A percentile compares a stretch with the other conserved stretches of the same genome.
These are phyloP conservation scores for Sebastes cheni DNA, from an alignment of 2,797 vertebrate genomes.

Conservation along the genomic window DNA sequence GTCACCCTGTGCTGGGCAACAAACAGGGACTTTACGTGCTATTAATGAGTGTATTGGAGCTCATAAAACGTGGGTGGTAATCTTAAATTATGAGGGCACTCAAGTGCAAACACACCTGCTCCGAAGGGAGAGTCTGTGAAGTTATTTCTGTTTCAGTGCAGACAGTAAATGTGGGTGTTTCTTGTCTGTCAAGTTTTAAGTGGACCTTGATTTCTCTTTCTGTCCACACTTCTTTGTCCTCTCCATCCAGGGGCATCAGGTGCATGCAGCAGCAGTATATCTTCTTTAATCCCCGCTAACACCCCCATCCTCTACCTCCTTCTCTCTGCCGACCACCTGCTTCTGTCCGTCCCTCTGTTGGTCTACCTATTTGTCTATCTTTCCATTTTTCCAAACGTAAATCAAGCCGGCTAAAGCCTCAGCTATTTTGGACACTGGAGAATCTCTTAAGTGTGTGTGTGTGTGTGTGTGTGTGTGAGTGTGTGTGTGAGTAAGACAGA, in stretches of 20 bases:
- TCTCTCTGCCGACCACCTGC: conserved; percentile 60
- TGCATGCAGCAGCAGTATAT: conserved; percentile 1
- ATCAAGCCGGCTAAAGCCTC: conserved; percentile 51
- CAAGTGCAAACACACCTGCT: conserved; percentile 14
- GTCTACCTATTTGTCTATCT: conserved; percentile 39
- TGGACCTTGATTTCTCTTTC: not conserved
- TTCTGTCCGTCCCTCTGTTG: conserved; percentile 28
- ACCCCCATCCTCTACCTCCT: not conserved
- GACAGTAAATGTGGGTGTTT: conserved; percentile 2
- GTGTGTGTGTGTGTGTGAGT: not conserved
- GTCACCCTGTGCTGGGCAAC: not conserved
- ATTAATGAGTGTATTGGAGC: not conserved
- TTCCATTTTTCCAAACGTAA: conserved; percentile 66
- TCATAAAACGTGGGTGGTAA: conserved; percentile 11
- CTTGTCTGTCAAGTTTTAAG: conserved; percentile 5
- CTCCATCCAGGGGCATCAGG: conserved; percentile 11
- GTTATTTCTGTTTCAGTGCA: not conserved
- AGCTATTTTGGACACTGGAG: conserved; percentile 70
- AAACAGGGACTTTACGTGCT: conserved; percentile 8
- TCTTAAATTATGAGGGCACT: not conserved
- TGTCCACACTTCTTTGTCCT: not conserved
- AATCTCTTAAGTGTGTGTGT: conserved; percentile 16
- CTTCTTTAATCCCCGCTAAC: not conserved
- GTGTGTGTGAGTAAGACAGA: not conserved
- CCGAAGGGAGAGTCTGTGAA: not conserved